Base-by-base conservation (phyloP, 2,113 vertebrate species). In the Zootoca vivipara region DNA sequence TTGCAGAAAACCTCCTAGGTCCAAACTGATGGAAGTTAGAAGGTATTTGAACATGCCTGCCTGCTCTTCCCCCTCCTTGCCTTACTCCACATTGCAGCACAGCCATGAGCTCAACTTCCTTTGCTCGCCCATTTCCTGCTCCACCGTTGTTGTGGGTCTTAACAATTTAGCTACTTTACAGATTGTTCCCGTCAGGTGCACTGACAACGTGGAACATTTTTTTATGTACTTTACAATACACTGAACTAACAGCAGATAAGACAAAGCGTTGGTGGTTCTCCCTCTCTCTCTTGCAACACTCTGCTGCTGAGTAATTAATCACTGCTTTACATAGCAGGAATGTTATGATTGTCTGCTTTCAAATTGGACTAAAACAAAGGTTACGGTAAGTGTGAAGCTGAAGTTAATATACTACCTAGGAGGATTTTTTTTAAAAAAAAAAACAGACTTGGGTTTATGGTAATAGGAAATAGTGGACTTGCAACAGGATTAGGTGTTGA, bases 301-400 rank as follows among this genome's bases (percentile, higher is more conserved):
- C 88, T 92, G 93, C n/a, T 92, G 82, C 82, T 88, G n/a, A 73
- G 89, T 88, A 95, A 91, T 94, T 91, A 92, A 96, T 92, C 69
- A 75, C 86, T 80, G 89, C 78, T 94, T 89, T 73, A 64, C 72
- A 92, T 35, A 90, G 77, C 85, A 85, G 56, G 46, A 30, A 90
- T 87, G 64, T 89, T 93, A 93, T 0, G 33, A n/a, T 77, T 88
- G 35, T 73, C 89, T 82, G 80, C 80, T 95, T 93, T 91, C 90
- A 90, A 90, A 5, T 83, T 91, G 85, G 78, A 86, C 89, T 93
- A 86, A n/a, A 92, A 89, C 74, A 72, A 89, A 78, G 85, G 58
- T 84, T 90, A n/a, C n/a, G n/a, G n/a, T n/a, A 42, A 35, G 90
- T 74, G 83, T 70, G 84, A 91, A 78, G 83, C 28, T 46, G 73